Evolutionary conservation across 2,797 vertebrate species (phyloP).

Genomic region (Anguilla obscura): DNA sequence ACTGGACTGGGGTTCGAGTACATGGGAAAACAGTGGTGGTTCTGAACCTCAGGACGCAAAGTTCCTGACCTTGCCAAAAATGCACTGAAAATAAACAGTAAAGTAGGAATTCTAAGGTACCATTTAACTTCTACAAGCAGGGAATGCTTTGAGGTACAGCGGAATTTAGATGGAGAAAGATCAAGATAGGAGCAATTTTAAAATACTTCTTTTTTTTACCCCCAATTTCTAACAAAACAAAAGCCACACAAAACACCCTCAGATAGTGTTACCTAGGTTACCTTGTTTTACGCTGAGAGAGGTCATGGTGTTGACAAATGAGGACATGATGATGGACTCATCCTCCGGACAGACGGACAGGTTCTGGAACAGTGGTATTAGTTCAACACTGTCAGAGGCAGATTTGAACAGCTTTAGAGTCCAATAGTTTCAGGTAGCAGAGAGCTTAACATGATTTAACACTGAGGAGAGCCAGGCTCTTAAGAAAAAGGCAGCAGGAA

Average conservation of each 20-base stretch:
- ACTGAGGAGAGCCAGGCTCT: background rate
- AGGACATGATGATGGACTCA: slow-evolving; percentile 99
- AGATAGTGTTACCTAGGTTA: slow-evolving; percentile 46
- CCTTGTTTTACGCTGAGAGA: slow-evolving; percentile 98
- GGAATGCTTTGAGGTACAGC: no score
- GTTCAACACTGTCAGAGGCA: slow-evolving; percentile 8
- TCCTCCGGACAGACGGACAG: slow-evolving; percentile 98
- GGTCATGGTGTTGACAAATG: slow-evolving; percentile 99
- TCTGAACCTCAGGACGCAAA: background rate
- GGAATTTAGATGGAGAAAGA: background rate
- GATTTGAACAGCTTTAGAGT: background rate
- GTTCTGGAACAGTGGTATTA: slow-evolving; percentile 73
- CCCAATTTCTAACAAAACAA: background rate
- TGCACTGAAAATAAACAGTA: background rate
- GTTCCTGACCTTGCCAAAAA: background rate
- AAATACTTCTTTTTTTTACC: background rate
- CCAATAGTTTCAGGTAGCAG: background rate
- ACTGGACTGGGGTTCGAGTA: background rate
- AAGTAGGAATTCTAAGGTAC: background rate
- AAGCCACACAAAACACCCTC: background rate
- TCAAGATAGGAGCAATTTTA: background rate
- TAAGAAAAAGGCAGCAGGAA: background rate
- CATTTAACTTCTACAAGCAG: background rate
- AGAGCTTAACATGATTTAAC: background rate
- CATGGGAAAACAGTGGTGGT: background rate